Percentiles rank a stretch among this genome's conserved stretches.
These are phyloP conservation scores for Sebastes schlegelii DNA, from an alignment of 2,113 vertebrate genomes.

Conservation along the genomic window DNA sequence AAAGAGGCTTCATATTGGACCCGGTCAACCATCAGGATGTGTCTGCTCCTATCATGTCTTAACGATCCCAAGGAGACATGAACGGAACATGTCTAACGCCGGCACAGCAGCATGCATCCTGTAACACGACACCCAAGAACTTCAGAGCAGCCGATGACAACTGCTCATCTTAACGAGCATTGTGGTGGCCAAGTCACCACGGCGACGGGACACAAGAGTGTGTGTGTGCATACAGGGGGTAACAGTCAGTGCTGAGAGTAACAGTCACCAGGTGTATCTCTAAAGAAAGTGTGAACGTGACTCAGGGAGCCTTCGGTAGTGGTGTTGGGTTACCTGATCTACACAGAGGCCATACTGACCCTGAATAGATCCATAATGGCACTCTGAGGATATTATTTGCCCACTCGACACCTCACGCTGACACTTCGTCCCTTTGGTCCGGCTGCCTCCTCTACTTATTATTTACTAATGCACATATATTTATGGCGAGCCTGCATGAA, in stretches of 20 bases:
- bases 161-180: slow-evolving; percentile 75
- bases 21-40: neutral
- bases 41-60: slow-evolving; percentile 12
- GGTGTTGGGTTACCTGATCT: slow-evolving; percentile 63
- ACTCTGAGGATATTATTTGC: slow-evolving; percentile 65
- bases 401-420: slow-evolving; percentile 59
- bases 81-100: slow-evolving; percentile 40
- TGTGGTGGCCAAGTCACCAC: slow-evolving; percentile 54
- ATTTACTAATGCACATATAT: slow-evolving; percentile 46
- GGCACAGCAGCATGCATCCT: slow-evolving; percentile 45
- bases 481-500: slow-evolving; percentile 39
- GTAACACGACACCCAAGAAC: slow-evolving; percentile 64
- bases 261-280: slow-evolving; percentile 20
- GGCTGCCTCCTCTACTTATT: slow-evolving; percentile 28
- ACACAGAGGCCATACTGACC: slow-evolving; percentile 50
- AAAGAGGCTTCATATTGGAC: neutral
- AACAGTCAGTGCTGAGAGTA: neutral
- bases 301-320: slow-evolving; percentile 66
- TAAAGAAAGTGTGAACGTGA: slow-evolving; percentile 51
- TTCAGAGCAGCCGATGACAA: slow-evolving; percentile 70
- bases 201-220: slow-evolving; percentile 53
- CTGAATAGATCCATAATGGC: slow-evolving; percentile 68
- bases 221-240: neutral
- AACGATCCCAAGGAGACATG: slow-evolving; percentile 47
- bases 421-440: slow-evolving; percentile 32